These are phyloP conservation scores for Doryteuthis pealeii DNA, from an alignment of 1,140 invertebrate species.

Conservation along the genomic window DNA sequence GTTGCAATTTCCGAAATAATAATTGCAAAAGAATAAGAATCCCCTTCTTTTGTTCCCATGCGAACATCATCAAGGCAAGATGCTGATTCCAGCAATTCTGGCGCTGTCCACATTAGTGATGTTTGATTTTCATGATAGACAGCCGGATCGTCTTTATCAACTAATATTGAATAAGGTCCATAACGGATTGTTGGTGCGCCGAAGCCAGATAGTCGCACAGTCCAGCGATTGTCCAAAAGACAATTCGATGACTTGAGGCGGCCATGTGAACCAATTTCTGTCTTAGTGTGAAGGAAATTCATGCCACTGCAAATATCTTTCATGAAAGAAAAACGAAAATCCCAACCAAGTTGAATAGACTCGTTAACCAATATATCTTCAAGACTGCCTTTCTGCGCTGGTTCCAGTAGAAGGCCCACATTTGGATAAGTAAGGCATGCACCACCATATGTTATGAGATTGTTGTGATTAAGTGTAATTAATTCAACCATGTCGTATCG, in stretches of 20 bases:
- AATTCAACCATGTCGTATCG: conserved; percentile 29
- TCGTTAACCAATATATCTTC: conserved; percentile 75
- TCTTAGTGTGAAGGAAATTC: conserved; percentile 43
- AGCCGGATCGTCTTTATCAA: not conserved
- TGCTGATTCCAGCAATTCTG: conserved; percentile 74
- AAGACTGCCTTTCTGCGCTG: conserved; percentile 68
- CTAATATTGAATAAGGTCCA: not conserved
- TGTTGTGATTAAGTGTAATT: conserved; percentile 31
- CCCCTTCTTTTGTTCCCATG: conserved; percentile 79
- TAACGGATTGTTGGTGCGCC: conserved; percentile 61
- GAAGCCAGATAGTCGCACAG: conserved; percentile 94
- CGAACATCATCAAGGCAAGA: conserved; percentile 41
- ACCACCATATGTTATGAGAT: conserved; percentile 31
- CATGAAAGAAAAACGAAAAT: conserved; percentile 88
- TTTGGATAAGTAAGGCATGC: conserved; percentile 34
- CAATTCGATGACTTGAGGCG: conserved; percentile 95
- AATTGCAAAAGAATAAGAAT: conserved; percentile 76
- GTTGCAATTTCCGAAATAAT: conserved; percentile 31
- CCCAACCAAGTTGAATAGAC: conserved; percentile 84
- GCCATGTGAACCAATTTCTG: conserved; percentile 86
- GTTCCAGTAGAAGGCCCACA: conserved; percentile 30
- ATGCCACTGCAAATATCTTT: conserved; percentile 71
- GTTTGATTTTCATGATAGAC: not conserved
- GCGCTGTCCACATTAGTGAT: conserved; percentile 80
- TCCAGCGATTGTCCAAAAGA: conserved; percentile 93